These are phyloP conservation scores for Xylocopa sonorina DNA, from an alignment of 1,140 invertebrate species.

Conservation along the genomic window DNA sequence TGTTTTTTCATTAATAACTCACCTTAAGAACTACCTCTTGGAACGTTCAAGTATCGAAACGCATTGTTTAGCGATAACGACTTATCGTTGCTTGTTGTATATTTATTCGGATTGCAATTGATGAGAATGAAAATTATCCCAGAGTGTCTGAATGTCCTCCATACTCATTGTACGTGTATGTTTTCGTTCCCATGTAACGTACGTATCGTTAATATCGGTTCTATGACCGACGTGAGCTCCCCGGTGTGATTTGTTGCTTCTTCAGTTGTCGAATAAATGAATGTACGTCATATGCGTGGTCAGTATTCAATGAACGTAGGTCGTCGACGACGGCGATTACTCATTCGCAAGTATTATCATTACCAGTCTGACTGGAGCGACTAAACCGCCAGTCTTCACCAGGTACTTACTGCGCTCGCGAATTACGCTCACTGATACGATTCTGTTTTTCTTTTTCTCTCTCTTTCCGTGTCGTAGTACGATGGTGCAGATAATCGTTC, in stretches of 20 bases:
- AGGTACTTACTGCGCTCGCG: background rate
- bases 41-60: too few species aligned
- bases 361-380: background rate
- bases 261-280: slow-evolving; percentile 29
- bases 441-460: too few species aligned
- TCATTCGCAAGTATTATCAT: slow-evolving; percentile 30
- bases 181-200: background rate
- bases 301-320: slow-evolving; percentile 49
- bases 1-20: too few species aligned
- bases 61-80: too few species aligned
- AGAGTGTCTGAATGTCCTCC: too few species aligned
- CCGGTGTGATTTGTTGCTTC: slow-evolving; percentile 8
- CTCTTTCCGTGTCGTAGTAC: background rate
- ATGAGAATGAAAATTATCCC: too few species aligned
- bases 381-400: slow-evolving; percentile 2
- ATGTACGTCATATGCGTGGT: slow-evolving; percentile 31
- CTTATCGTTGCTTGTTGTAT: too few species aligned
- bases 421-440: background rate
- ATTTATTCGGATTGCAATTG: too few species aligned
- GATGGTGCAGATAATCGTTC: background rate
- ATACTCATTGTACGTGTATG: background rate
- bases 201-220: background rate
- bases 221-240: background rate
- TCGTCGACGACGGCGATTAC: slow-evolving; percentile 32
- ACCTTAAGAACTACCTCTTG: too few species aligned